Evolutionary conservation across 2,797 vertebrate species (phyloP), one percentile per base, ranked within the genome.

Genomic region (Rhyacichthys aspro): DNA sequence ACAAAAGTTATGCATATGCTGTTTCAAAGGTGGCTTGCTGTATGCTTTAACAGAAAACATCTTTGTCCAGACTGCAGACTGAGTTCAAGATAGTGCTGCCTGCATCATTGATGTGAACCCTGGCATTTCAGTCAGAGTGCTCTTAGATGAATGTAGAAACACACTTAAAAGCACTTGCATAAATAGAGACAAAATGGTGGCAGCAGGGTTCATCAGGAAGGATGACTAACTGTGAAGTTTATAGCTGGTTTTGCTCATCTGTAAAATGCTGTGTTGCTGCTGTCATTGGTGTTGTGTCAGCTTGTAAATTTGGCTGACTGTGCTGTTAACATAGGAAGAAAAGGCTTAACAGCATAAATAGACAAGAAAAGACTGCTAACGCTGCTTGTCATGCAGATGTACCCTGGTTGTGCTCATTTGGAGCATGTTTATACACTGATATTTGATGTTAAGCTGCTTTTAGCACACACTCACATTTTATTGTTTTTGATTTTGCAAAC

Each of bases 201-300:
- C 43, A 60, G 33, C 36, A 15, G 45, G 23, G 34, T 66, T 67
- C 44, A 66, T 66, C 23, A 3, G 60, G 48, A 42, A 53, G 19
- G 4, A 9, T n/a, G 42, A 41, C 50, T 64, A 42, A 49, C 69
- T 56, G 49, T 47, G 43, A 64, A 74, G 43, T 74, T 38, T 49
- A 14, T 71, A 44, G 49, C 43, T 57, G 49, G 41, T 65, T 59
- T 67, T 33, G 62, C 57, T 68, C 55, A 55, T 74, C 59, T 55
- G 55, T 65, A 42, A 71, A 55, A 64, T 18, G 3, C 36, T 57
- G 43, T 55, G 39, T 57, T 72, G 66, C 43, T 62, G 61, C 50
- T 57, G 67, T 64, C 70, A 52, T n/a, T 54, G 43, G 18, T 45
- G 43, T 72, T 37, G 18, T 69, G 58, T 66, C 58, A 50, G 62